These are phyloP conservation scores for Rotaria macrura DNA, from an alignment of 2,888 invertebrate genomes.

Conservation along the genomic window DNA sequence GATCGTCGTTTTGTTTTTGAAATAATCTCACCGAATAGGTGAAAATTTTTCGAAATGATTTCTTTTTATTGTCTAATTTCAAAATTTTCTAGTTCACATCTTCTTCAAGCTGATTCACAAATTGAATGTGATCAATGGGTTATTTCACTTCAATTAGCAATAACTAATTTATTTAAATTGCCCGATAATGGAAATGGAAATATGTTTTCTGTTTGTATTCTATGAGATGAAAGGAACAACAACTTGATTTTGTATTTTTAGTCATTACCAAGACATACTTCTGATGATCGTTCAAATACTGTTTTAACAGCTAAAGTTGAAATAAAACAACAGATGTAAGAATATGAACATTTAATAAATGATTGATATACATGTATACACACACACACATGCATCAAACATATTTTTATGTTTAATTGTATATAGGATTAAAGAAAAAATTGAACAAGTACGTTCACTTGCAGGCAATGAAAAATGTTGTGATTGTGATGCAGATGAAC, in stretches of 20 bases:
- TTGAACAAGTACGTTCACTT: slow-evolving; percentile 59
- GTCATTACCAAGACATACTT: neutral
- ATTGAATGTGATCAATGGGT: slow-evolving; percentile 81
- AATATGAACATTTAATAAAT: neutral
- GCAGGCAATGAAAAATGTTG: slow-evolving; percentile 85
- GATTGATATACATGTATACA: too few relatives aligned
- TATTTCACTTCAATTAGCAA: slow-evolving; percentile 72
- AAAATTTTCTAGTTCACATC: slow-evolving; percentile 64
- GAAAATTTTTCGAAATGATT: slow-evolving; percentile 43
- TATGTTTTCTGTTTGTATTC: neutral
- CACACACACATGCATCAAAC: too few relatives aligned
- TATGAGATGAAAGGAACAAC: neutral
- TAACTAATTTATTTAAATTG: slow-evolving; percentile 60
- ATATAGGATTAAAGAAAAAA: slow-evolving; percentile 30
- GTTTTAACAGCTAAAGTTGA: neutral
- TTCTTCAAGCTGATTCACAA: slow-evolving; percentile 92
- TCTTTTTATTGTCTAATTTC: neutral
- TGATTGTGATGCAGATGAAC: slow-evolving; percentile 76
- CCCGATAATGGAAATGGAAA: neutral
- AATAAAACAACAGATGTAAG: neutral
- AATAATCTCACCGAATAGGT: slow-evolving; percentile 82
- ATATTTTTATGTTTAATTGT: too few relatives aligned
- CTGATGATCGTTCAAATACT: neutral
- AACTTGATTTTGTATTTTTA: neutral
- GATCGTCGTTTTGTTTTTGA: slow-evolving; percentile 91